These are phyloP conservation scores for Campylomormyrus tamandua DNA, from an alignment of 2,113 vertebrate species.

Conservation along the genomic window DNA sequence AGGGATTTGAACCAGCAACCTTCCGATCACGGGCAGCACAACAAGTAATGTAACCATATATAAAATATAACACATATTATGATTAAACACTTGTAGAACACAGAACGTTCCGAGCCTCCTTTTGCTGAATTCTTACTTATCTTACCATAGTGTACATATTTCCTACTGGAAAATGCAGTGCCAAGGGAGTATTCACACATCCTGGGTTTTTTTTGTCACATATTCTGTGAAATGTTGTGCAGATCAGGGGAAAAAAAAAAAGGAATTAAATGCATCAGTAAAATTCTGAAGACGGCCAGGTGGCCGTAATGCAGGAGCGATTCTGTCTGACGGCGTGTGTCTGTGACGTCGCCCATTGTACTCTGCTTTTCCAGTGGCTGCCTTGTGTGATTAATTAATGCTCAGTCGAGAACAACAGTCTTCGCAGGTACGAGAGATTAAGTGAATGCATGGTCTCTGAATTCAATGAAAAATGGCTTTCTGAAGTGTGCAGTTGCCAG, in stretches of 20 bases:
- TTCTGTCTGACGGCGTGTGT: background rate
- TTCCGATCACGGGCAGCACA: background rate
- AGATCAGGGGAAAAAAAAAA: background rate
- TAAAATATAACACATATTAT: background rate
- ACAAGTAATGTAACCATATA: background rate
- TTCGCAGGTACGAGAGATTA: background rate
- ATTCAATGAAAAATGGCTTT: background rate
- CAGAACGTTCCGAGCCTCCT: background rate
- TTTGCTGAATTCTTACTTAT: background rate
- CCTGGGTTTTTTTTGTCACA: background rate
- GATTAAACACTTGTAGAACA: background rate
- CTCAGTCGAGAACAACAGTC: background rate
- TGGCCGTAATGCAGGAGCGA: background rate
- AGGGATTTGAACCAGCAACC: background rate
- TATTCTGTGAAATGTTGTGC: slow-evolving; percentile 1
- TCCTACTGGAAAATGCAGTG: background rate
- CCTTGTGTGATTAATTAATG: background rate
- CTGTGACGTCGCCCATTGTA: background rate
- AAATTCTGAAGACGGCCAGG: background rate
- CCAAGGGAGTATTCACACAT: background rate
- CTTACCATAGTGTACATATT: background rate
- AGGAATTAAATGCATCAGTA: background rate
- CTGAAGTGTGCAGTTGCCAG: background rate
- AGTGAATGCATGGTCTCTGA: background rate
- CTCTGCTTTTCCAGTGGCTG: background rate